Evolutionary conservation across 2,888 invertebrate species (phyloP).

Genomic region (Fabriciana adippe): DNA sequence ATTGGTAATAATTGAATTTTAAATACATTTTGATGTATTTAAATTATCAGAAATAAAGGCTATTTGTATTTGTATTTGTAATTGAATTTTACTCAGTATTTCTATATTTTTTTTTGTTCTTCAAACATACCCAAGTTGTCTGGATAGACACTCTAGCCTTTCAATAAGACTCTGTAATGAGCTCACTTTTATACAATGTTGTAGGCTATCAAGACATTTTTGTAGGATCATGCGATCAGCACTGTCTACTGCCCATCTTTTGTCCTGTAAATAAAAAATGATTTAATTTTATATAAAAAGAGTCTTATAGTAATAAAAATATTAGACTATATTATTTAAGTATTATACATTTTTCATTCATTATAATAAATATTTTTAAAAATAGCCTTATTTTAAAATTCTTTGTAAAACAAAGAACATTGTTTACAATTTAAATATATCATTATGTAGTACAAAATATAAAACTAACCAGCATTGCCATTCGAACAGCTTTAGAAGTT

Average conservation of each 20-base stretch:
- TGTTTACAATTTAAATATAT: background rate
- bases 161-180: slow-evolving; percentile 96
- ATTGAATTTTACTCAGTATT: background rate
- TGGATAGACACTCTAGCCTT: slow-evolving; percentile 93
- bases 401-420: slow-evolving; percentile 7
- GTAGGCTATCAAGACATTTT: slow-evolving; percentile 94
- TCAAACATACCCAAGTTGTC: slow-evolving; percentile 89
- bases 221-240: slow-evolving; percentile 93
- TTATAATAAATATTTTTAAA: too few relatives aligned
- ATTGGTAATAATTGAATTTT: background rate
- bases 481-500: slow-evolving; percentile 92
- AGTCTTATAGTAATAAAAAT: too few relatives aligned
- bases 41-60: too few relatives aligned
- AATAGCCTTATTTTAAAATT: too few relatives aligned
- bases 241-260: slow-evolving; percentile 92
- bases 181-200: slow-evolving; percentile 96
- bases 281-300: too few relatives aligned
- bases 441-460: background rate
- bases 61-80: too few relatives aligned
- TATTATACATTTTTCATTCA: too few relatives aligned
- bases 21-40: too few relatives aligned
- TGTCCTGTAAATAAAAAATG: slow-evolving; percentile 83
- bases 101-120: slow-evolving; percentile 8
- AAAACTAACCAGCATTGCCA: slow-evolving; percentile 89
- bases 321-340: too few relatives aligned